These are phyloP conservation scores for Dicerorhinus sumatrensis DNA, from an alignment of 2,113 vertebrate genomes.

Conservation along the genomic window DNA sequence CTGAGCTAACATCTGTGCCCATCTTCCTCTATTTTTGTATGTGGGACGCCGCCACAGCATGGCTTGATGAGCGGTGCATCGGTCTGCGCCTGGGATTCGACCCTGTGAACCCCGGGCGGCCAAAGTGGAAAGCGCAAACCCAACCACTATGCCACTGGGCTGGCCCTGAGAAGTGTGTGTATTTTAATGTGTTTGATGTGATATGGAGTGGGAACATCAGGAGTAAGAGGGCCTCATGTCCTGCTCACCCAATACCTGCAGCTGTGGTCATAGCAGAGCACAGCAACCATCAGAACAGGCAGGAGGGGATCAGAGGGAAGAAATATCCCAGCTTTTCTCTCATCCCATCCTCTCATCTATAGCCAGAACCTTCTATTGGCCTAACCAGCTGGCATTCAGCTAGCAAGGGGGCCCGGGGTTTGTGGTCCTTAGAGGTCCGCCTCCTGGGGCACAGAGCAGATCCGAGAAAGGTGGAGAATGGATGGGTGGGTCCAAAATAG, in stretches of 20 bases:
- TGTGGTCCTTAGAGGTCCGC: too few relatives aligned
- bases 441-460: background rate
- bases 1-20: too few relatives aligned
- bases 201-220: background rate
- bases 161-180: background rate
- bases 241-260: background rate
- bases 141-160: too few relatives aligned
- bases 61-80: too few relatives aligned
- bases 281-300: background rate
- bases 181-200: background rate
- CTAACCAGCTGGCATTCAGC: background rate
- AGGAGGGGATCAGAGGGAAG: background rate
- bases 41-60: too few relatives aligned
- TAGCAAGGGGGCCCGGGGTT: background rate
- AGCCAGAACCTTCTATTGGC: background rate
- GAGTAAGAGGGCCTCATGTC: rapidly evolving
- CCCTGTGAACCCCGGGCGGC: too few relatives aligned
- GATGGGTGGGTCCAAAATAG: background rate
- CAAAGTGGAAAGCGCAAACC: too few relatives aligned
- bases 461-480: background rate
- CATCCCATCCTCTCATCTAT: background rate
- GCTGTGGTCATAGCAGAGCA: background rate
- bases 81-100: too few relatives aligned
- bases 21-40: too few relatives aligned
- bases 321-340: background rate